Evolutionary conservation across 2,888 invertebrate species (phyloP).

Genomic region (Microplitis deprimator): DNA sequence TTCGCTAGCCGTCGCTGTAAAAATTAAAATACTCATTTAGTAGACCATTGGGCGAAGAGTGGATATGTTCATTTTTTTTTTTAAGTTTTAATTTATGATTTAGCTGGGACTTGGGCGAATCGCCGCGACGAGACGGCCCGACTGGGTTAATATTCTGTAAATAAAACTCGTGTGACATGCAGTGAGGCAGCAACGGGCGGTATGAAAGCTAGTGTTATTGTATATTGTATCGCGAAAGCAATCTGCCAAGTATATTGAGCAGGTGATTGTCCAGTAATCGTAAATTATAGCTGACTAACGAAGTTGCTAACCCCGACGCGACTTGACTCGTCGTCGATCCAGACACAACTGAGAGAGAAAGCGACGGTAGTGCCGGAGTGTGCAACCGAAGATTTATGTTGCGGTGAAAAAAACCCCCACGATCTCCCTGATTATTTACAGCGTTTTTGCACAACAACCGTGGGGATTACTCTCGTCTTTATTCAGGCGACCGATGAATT

Average conservation of each 20-base stretch:
- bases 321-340: not conserved
- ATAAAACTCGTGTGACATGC: not conserved
- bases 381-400: constrained; percentile 58
- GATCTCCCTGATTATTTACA: constrained; percentile 58
- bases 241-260: constrained; percentile 34
- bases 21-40: constrained; percentile 9
- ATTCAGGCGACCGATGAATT: constrained; percentile 34
- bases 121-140: not conserved
- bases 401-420: constrained; percentile 52
- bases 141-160: not conserved
- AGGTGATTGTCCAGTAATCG: constrained; percentile 52
- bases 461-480: constrained; percentile 31
- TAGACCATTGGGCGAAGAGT: no score
- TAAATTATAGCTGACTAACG: constrained; percentile 63
- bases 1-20: constrained; percentile 59
- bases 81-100: not conserved
- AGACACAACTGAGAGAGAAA: not conserved
- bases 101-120: no score
- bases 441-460: constrained; percentile 44
- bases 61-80: no score
- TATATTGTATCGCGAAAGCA: constrained; percentile 18
- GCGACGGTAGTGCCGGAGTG: constrained; percentile 4
- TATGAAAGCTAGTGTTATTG: not conserved
- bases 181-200: not conserved
- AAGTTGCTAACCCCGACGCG: constrained; percentile 57